Conservation (phyloP, 2,113 vertebrate genomes). For the Malurus elegans region DNA sequence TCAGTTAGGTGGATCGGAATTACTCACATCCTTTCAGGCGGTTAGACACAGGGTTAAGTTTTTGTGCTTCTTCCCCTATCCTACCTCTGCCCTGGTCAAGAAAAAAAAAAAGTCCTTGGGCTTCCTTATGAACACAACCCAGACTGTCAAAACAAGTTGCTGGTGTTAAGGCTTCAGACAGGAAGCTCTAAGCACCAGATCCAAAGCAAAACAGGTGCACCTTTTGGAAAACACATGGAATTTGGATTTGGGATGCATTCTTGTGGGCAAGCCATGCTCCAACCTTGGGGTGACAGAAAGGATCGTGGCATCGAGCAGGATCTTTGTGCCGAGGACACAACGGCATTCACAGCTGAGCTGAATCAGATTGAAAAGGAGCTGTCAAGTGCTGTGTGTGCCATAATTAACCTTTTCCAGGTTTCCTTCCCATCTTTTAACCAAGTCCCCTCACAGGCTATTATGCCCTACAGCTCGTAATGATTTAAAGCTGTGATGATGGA, state of each 20-base stretch:
- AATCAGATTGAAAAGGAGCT: conserved; percentile 62
- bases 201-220: neutral
- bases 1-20: neutral
- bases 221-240: neutral
- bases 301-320: neutral
- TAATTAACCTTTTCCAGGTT: conserved; percentile 68
- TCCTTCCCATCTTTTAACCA: conserved; percentile 54
- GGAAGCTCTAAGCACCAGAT: neutral
- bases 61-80: neutral
- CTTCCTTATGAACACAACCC: neutral
- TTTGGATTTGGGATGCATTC: neutral
- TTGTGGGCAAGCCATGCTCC: neutral
- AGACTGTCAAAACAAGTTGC: conserved; percentile 15
- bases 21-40: conserved; percentile 16
- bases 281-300: neutral
- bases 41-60: conserved; percentile 30
- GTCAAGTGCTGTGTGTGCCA: conserved; percentile 42
- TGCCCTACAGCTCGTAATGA: conserved; percentile 64
- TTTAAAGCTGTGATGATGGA: conserved; percentile 61
- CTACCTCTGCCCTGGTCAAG: accelerated
- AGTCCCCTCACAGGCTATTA: conserved; percentile 48
- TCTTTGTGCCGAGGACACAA: neutral
- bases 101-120: neutral
- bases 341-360: conserved; percentile 19
- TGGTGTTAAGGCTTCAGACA: neutral